Percentiles rank a stretch among this genome's conserved stretches.
Conservation (phyloP, 2,888 invertebrate genomes). For the Metallyticus violacea region DNA sequence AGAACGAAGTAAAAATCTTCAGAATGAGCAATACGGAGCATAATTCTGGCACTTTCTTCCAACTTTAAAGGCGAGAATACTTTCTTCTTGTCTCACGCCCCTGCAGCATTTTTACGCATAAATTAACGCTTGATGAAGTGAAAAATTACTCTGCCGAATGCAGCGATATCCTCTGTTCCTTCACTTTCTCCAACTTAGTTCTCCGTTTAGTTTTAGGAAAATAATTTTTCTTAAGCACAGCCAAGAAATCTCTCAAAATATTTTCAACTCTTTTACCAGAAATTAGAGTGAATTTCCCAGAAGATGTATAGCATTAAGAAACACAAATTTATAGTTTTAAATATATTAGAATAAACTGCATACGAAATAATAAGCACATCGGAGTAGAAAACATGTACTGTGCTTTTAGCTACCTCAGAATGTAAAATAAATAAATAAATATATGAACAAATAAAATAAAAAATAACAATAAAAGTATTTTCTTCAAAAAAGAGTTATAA, state of each 20-base stretch:
- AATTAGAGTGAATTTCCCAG: too few species aligned
- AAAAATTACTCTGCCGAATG: not conserved
- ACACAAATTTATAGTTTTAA: too few species aligned
- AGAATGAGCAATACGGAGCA: conserved; percentile 23
- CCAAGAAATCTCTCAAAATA: not conserved
- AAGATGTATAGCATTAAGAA: too few species aligned
- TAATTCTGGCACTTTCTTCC: conserved; percentile 11
- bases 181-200: not conserved
- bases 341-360: too few species aligned
- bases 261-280: too few species aligned
- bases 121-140: conserved; percentile 21
- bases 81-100: not conserved
- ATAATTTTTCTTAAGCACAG: not conserved
- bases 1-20: not conserved
- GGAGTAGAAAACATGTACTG: too few species aligned
- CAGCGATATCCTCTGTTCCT: not conserved
- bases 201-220: not conserved
- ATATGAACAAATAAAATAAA: too few species aligned
- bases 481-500: too few species aligned
- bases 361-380: too few species aligned
- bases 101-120: not conserved
- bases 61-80: not conserved
- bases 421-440: too few species aligned
- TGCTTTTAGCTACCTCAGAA: too few species aligned
- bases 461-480: too few species aligned